A percentile compares a stretch with the other conserved stretches of the same genome.
Evolutionary conservation across 2,797 vertebrate genomes (phyloP).

Genomic region (Naso thynnoides): DNA sequence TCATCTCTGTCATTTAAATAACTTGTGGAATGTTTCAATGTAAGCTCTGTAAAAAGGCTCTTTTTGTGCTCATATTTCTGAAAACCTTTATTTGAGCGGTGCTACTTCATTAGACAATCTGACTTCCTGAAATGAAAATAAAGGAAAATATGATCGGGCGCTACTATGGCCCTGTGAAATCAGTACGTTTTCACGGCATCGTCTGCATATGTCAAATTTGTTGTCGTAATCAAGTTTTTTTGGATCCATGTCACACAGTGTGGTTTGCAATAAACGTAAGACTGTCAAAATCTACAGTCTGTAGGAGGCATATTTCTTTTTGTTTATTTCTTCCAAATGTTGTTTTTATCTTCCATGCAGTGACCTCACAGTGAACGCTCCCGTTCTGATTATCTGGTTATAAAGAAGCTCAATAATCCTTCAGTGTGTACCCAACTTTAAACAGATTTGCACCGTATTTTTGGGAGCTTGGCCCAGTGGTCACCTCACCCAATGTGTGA

Average conservation of each 20-base stretch:
- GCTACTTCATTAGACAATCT: not conserved
- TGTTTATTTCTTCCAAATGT: too few species aligned
- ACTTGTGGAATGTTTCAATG: not conserved
- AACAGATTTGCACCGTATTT: conserved; percentile 6
- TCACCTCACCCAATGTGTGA: conserved; percentile 18
- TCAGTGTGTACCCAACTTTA: not conserved
- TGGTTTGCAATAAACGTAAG: too few species aligned
- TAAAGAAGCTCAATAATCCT: not conserved
- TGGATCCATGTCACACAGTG: too few species aligned
- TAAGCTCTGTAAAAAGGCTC: not conserved
- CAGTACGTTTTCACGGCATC: too few species aligned
- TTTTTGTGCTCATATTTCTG: not conserved
- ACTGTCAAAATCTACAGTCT: too few species aligned
- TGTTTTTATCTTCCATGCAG: not conserved
- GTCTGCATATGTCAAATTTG: too few species aligned
- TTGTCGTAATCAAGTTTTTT: too few species aligned
- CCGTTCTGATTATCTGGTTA: not conserved
- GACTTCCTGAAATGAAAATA: too few species aligned
- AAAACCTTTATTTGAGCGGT: not conserved
- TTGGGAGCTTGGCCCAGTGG: not conserved
- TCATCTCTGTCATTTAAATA: conserved; percentile 4
- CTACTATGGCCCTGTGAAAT: too few species aligned
- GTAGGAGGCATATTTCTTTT: too few species aligned
- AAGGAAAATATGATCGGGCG: too few species aligned
- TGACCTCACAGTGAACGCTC: not conserved